Evolutionary conservation across 2,797 vertebrate genomes (phyloP).

Genomic region (Sarcoramphus papa): DNA sequence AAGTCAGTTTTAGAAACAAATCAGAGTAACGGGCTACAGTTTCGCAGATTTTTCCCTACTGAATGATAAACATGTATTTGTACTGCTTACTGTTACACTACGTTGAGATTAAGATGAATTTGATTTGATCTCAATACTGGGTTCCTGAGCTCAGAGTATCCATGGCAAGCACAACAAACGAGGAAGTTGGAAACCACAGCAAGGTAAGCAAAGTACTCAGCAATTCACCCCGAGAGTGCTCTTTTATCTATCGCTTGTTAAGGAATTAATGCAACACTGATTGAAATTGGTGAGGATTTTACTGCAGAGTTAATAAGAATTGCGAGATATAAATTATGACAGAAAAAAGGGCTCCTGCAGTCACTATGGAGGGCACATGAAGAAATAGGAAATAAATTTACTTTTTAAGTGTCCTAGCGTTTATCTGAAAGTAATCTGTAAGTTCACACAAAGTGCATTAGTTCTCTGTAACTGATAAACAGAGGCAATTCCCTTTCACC

Average conservation of each 20-base stretch:
- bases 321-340: neutral
- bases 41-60: neutral
- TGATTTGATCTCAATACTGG: neutral
- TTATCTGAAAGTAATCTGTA: neutral
- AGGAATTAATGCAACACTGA: neutral
- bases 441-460: neutral
- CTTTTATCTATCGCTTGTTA: neutral
- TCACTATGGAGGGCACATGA: neutral
- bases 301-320: neutral
- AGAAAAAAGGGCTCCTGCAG: neutral
- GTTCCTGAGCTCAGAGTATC: neutral
- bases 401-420: neutral
- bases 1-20: neutral
- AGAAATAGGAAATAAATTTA: neutral
- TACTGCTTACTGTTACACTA: neutral
- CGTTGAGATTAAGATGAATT: neutral
- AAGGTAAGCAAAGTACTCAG: neutral
- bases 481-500: neutral
- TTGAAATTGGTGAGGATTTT: neutral
- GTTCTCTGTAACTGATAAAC: neutral
- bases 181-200: neutral
- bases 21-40: neutral
- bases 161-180: accelerated
- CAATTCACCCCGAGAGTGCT: neutral
- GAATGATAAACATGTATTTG: neutral